Percentiles rank a stretch among this genome's conserved stretches.
Conservation (phyloP, 2,797 vertebrate genomes). For the Myotis myotis region DNA sequence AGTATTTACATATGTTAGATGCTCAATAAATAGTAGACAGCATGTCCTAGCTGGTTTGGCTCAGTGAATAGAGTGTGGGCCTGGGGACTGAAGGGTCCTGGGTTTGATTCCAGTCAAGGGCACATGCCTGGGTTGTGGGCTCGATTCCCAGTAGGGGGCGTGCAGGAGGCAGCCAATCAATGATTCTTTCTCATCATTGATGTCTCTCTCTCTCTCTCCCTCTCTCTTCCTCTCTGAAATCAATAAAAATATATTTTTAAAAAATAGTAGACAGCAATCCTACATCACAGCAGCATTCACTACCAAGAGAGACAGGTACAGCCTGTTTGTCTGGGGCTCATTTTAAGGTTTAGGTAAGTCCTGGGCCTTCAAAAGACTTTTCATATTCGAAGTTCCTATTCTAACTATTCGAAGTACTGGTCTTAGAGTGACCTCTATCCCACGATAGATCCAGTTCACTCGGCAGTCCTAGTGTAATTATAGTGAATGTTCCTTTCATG, state of each 20-base stretch:
- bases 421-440: background rate
- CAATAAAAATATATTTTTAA: too few species aligned
- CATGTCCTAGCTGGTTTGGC: too few species aligned
- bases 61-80: too few species aligned
- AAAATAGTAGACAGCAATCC: background rate
- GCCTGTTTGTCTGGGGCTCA: background rate
- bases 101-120: too few species aligned
- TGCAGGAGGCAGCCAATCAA: too few species aligned
- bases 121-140: too few species aligned
- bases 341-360: background rate
- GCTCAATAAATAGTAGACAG: background rate
- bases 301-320: background rate
- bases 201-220: too few species aligned
- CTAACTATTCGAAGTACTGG: background rate
- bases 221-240: too few species aligned
- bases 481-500: background rate
- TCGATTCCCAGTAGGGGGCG: too few species aligned
- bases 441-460: too few species aligned
- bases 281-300: background rate
- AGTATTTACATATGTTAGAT: background rate
- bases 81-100: too few species aligned
- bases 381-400: background rate
- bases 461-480: background rate
- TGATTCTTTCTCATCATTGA: too few species aligned
- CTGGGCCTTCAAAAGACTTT: background rate